Conservation (phyloP, 2,113 vertebrate genomes). For the Strigops habroptila region DNA sequence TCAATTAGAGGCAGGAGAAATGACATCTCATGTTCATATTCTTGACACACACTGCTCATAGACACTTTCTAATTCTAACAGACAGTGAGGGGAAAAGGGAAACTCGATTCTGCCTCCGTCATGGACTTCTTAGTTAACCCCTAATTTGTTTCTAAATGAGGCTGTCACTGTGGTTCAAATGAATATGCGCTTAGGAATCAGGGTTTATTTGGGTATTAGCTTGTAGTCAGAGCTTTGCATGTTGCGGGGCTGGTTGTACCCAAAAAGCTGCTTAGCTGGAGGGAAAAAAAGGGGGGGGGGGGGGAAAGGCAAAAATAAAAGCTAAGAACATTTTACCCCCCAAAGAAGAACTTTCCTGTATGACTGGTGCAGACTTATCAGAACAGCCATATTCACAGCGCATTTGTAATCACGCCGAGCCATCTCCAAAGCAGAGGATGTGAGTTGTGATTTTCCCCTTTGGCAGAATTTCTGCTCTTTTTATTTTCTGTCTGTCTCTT, state of each 20-base stretch:
- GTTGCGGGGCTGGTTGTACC: not conserved
- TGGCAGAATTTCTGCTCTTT: conserved; percentile 54
- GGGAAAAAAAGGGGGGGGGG: accelerated
- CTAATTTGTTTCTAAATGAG: conserved; percentile 81
- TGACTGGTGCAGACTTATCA: not conserved
- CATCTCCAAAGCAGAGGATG: conserved; percentile 30
- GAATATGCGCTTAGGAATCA: conserved; percentile 42
- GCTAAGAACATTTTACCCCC: not conserved
- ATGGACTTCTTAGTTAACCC: conserved; percentile 80
- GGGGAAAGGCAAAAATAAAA: not conserved
- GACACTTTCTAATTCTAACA: conserved; percentile 79
- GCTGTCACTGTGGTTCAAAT: conserved; percentile 73
- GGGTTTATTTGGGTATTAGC: not conserved
- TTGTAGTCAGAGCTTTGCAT: not conserved
- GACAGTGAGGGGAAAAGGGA: conserved; percentile 78
- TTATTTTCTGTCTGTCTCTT: conserved; percentile 32
- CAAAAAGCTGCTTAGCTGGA: not conserved
- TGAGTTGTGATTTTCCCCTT: conserved; percentile 3
- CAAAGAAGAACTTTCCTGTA: not conserved
- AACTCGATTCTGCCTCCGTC: conserved; percentile 67
- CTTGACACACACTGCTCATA: conserved; percentile 73
- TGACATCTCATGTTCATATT: conserved; percentile 73
- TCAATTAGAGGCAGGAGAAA: conserved; percentile 78
- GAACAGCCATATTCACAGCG: not conserved
- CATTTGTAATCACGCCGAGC: not conserved